Conservation (phyloP, 2,888 invertebrate genomes). For the Lepidochitona cinerea region DNA sequence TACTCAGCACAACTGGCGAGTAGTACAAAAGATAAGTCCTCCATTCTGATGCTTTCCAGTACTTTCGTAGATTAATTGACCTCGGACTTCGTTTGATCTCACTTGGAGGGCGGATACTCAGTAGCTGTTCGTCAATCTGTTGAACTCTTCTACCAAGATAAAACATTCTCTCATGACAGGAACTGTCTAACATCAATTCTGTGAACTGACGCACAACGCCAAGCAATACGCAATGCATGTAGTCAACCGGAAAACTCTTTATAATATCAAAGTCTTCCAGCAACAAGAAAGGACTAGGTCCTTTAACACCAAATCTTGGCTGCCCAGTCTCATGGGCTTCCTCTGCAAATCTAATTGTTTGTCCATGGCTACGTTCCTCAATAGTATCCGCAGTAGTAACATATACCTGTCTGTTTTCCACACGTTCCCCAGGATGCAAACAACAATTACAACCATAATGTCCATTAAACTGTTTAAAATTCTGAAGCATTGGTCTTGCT, state of each 20-base stretch:
- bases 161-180: not conserved
- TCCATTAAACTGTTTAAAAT: slow-evolving; percentile 3
- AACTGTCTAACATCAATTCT: no score
- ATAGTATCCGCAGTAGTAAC: not conserved
- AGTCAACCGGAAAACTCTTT: not conserved
- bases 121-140: not conserved
- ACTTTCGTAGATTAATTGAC: not conserved
- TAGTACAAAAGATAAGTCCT: not conserved
- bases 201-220: not conserved
- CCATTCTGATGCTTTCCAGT: not conserved
- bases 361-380: not conserved
- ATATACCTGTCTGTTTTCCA: not conserved
- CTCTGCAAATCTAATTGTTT: not conserved
- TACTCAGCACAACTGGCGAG: not conserved
- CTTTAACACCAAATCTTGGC: not conserved
- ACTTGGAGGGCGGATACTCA: not conserved
- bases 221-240: not conserved
- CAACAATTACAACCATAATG: not conserved
- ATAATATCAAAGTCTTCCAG: not conserved
- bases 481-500: not conserved
- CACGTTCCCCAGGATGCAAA: not conserved
- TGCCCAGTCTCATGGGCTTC: not conserved
- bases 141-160: not conserved
- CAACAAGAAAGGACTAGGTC: not conserved
- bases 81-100: not conserved